These are phyloP conservation scores for Acleris sparsana DNA, from an alignment of 2,888 invertebrate genomes.

Conservation along the genomic window DNA sequence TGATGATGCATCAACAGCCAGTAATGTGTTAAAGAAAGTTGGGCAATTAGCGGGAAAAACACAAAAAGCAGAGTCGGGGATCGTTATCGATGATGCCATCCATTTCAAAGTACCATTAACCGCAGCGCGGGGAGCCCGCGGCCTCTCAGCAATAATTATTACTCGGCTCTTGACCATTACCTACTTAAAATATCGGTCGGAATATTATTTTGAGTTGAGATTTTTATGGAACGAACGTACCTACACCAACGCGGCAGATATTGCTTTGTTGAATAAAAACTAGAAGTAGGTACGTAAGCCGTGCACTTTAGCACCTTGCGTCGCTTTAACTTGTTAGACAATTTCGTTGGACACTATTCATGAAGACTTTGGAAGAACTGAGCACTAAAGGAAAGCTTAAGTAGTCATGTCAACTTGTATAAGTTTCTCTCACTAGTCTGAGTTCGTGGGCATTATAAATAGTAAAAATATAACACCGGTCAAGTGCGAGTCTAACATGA, in stretches of 20 bases:
- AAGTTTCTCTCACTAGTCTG: no score
- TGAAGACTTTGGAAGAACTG: not conserved
- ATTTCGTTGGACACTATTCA: not conserved
- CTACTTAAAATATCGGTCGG: not conserved
- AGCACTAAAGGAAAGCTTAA: not conserved
- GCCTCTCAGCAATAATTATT: slow-evolving; percentile 24
- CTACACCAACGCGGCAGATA: no score
- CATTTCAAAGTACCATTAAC: slow-evolving; percentile 65
- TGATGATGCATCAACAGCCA: slow-evolving; percentile 62
- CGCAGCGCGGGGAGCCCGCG: slow-evolving; percentile 45
- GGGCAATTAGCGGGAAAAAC: slow-evolving; percentile 67
- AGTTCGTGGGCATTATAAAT: no score
- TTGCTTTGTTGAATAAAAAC: no score
- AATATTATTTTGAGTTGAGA: no score
- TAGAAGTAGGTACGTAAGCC: no score
- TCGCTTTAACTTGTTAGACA: slow-evolving; percentile 2
- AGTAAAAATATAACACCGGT: no score
- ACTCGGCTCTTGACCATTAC: slow-evolving; percentile 27
- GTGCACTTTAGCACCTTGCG: not conserved
- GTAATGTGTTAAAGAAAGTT: slow-evolving; percentile 66
- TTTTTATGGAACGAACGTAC: no score
- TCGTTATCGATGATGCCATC: slow-evolving; percentile 65
- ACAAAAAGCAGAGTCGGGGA: slow-evolving; percentile 63
- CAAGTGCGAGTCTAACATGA: no score
- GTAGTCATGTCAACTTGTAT: not conserved